Evolutionary conservation across 2,797 vertebrate genomes (phyloP), one percentile per base, ranked within the genome.

Genomic region (Dicrostonyx torquatus): DNA sequence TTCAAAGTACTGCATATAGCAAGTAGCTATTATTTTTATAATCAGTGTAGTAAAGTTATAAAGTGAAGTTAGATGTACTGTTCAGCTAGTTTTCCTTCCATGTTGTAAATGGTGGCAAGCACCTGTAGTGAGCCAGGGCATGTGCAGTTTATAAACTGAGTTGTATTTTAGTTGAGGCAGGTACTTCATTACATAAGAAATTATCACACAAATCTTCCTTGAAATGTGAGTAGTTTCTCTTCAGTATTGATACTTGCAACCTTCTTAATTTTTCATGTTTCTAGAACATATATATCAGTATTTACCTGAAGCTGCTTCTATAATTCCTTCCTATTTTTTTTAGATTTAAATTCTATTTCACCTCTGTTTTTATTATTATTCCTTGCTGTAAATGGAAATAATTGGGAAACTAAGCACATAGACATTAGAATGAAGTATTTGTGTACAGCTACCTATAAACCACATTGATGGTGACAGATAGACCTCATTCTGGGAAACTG

Each of bases 321-420:
- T 91, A 87, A 85, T 90, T 15, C 12, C 2, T 87, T 24, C 94
- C 11, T n/a, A n/a, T n/a, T 12, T 73, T 91, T 73, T 89, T 58
- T n/a, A 93, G 48, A 48, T 87, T 80, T 89, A 94, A 86, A 50
- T 90, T 70, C 0, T 14, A 29, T 73, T 84, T 93, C 26, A 85
- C n/a, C 80, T 55, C 37, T 76, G 2, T 90, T 53, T 83, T 18
- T 93, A 14, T 73, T 64, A 78, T 15, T 87, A 68, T 86, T 24
- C 90, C n/a, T 97, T 91, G 37, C 20, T 83, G 18, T 93, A 72
- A 96, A 18, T 88, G 62, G 29, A 93, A 92, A 86, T 93, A 94
- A 90, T 79, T 73, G 60, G 50, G 53, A 92, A 96, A 94, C 78
- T 82, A 93, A 90, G 73, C 78, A 43, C 17, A 2, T 73, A 80